Evolutionary conservation across 2,888 invertebrate species (phyloP).

Genomic region (Syritta pipiens): DNA sequence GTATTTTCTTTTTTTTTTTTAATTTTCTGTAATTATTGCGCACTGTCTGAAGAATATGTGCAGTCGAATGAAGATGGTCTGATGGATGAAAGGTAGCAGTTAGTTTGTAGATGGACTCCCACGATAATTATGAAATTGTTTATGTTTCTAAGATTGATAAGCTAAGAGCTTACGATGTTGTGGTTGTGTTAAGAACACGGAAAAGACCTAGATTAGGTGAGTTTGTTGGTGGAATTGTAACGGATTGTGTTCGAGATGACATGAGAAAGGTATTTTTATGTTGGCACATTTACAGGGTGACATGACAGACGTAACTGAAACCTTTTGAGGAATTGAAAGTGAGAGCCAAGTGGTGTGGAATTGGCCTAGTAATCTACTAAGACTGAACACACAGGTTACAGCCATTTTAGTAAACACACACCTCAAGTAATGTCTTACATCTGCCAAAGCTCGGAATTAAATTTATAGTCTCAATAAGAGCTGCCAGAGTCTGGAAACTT

Average conservation of each 20-base stretch:
- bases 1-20: not conserved
- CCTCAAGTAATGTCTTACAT: no score
- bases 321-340: not conserved
- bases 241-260: not conserved
- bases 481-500: no score
- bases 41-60: constrained; percentile 3
- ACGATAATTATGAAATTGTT: constrained; percentile 30
- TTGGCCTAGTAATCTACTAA: not conserved
- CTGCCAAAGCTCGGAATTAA: no score
- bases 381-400: no score
- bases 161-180: not conserved
- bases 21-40: constrained; percentile 17
- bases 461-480: no score
- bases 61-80: not conserved
- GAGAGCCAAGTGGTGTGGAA: not conserved
- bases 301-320: not conserved
- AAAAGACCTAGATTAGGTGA: constrained; percentile 1
- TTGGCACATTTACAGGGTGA: no score
- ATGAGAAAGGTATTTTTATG: no score
- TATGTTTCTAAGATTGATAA: not conserved
- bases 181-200: not conserved
- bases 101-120: constrained; percentile 23
- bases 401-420: no score
- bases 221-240: not conserved
- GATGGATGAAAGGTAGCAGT: constrained; percentile 7